These are phyloP conservation scores for Casuarius casuarius DNA, from an alignment of 2,113 vertebrate species.

Conservation along the genomic window DNA sequence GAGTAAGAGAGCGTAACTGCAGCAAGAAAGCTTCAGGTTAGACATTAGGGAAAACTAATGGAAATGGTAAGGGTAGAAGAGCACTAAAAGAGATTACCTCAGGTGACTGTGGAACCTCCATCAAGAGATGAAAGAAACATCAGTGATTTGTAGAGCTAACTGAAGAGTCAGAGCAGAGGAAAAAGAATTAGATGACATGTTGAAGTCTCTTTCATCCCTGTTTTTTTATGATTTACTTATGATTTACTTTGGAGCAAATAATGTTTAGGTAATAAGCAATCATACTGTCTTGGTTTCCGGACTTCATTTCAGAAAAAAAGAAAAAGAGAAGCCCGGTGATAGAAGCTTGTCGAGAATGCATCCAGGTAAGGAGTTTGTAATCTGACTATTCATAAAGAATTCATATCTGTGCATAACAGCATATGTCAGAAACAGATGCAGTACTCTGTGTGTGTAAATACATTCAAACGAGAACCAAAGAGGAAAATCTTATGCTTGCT, in stretches of 20 bases:
- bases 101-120: background rate
- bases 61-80: background rate
- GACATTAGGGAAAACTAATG: background rate
- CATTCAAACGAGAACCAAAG: background rate
- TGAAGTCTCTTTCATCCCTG: background rate
- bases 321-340: background rate
- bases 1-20: background rate
- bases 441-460: background rate
- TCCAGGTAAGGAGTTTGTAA: background rate
- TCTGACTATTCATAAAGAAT: background rate
- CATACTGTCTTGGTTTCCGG: background rate
- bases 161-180: background rate
- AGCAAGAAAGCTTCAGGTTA: background rate
- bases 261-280: slow-evolving; percentile 12
- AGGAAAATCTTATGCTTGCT: background rate
- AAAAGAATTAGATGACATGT: background rate
- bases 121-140: background rate
- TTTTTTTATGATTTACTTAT: slow-evolving; percentile 9
- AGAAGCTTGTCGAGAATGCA: background rate
- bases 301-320: background rate
- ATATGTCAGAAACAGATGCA: background rate
- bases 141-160: background rate
- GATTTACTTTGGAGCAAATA: background rate
- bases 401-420: background rate
- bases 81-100: background rate